Base-by-base conservation (phyloP, 2,888 invertebrate species). In the Heliconius erato region DNA sequence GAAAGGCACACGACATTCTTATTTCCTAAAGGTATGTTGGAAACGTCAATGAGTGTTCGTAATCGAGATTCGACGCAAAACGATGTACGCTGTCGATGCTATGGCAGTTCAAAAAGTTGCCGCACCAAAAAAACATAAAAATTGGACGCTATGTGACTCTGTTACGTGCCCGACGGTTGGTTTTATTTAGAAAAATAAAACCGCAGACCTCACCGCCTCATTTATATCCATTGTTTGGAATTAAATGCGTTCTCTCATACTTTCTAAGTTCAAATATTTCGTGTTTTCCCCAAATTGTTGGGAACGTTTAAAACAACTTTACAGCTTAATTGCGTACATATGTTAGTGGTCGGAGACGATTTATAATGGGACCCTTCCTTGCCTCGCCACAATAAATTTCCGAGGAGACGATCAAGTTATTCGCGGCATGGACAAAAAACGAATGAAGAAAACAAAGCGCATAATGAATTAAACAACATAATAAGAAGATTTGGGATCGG, bases 271-370 rank as follows among this genome's bases (percentile, higher is more conserved):
- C 85, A 86, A 86, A 86, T 88, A 87, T 85, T 87, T 85, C 90
- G 89, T 87, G 90, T 88, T 88, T 89, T 89, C 89, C 89, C 90
- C 89, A 89, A 91, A 91, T 91, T 88, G 89, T 89, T 89, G 91
- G 91, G 92, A 93, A 94, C 92, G 90, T 89, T 88, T 91, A 90
- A 89, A 89, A 86, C 90, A 93, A 93, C 91, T 95, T 94, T 92
- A 95, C 92, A 91, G 91, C 93, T 93, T 95, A 96, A 96, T 96
- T 93, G 92, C 92, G 86, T 93, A 95, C 95, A 95, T 95, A 92
- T 95, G 95, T 96, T 95, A 90, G 88, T 87, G 86, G 89, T 88
- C 90, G 90, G 91, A 91, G 92, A 91, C 94, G 91, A 94, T 95
- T 95, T 95, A 95, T 92, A 94, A 93, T 92, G 91, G 92, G 91